Base-by-base conservation (phyloP, 2,888 invertebrate genomes). In the Pheosia gnoma region DNA sequence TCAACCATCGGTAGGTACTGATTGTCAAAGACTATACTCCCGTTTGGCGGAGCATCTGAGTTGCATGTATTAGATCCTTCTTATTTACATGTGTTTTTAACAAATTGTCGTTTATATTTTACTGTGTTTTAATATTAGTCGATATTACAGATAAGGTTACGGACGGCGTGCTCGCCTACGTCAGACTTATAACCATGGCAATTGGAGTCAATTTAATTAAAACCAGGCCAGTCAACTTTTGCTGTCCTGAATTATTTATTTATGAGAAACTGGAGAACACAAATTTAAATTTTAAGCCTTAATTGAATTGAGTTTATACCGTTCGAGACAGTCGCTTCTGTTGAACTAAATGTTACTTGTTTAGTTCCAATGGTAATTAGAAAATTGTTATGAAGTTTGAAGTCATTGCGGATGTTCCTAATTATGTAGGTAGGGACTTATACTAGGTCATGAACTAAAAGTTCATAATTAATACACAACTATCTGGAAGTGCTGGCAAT, bases 141-240 rank as follows among this genome's bases (percentile, higher is more conserved):
- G 25, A 25, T 25, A 25, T 25, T 25, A 25, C 25, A 25, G 25
- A 25, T 43, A 8, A 4, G 9, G 9, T 43, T 9, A 43, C 9
- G n/a, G 47, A n/a, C 47, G 8, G n/a, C 4, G 41, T 25, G 47
- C 8, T n/a, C n/a, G 47, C 25, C 3, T 25, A 51, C 51, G 51
- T 25, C 51, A 25, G 9, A 3, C 8, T 53, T 53, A 53, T 53
- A 10, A 53, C 53, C 53, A 53, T 3, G 53, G 37, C 53, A 53
- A 53, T 53, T 53, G 37, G n/a, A 52, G 53, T 11, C 10, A 53
- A 53, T 53, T 53, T 38, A 53, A 53, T 53, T 53, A 53, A 37
- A 53, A 25, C 51, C 53, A 37, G 53, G 37, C n/a, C 53, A 53
- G 25, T 51, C 51, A 53, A 53, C 53, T 53, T 36, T 53, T 37